Conservation (phyloP, 2,113 vertebrate species). For the Antigone vipio region DNA sequence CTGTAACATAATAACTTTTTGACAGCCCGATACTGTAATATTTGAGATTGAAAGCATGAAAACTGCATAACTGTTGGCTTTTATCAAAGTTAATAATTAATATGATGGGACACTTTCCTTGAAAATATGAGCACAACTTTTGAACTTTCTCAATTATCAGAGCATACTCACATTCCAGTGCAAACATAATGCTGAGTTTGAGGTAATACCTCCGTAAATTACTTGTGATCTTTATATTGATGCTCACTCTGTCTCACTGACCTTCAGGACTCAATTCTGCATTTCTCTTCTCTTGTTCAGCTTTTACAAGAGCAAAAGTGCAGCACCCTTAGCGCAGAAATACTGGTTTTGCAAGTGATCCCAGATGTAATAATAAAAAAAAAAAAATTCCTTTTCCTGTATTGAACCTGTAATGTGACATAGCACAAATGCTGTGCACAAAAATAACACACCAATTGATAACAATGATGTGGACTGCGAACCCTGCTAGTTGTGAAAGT, state of each 20-base stretch:
- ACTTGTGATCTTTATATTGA: neutral
- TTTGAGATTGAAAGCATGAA: neutral
- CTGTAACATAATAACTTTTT: neutral
- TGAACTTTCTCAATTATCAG: neutral
- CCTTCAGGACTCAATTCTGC: neutral
- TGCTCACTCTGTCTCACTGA: neutral
- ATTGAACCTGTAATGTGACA: neutral
- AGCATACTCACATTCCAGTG: neutral
- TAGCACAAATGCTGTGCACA: rapidly evolving
- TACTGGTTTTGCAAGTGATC: neutral
- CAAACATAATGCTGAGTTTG: neutral
- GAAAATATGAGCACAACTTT: neutral
- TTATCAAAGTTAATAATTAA: neutral
- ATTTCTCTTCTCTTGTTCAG: neutral
- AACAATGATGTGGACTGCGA: neutral
- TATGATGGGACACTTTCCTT: neutral
- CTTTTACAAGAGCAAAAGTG: neutral
- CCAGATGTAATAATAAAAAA: neutral
- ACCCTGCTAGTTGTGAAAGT: neutral
- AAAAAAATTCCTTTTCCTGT: neutral
- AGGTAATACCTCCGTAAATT: neutral
- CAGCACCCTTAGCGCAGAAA: neutral
- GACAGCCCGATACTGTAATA: neutral
- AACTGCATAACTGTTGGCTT: neutral
- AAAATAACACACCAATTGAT: neutral